Base-by-base conservation (phyloP, 2,888 invertebrate species). In the Dynastes maya region DNA sequence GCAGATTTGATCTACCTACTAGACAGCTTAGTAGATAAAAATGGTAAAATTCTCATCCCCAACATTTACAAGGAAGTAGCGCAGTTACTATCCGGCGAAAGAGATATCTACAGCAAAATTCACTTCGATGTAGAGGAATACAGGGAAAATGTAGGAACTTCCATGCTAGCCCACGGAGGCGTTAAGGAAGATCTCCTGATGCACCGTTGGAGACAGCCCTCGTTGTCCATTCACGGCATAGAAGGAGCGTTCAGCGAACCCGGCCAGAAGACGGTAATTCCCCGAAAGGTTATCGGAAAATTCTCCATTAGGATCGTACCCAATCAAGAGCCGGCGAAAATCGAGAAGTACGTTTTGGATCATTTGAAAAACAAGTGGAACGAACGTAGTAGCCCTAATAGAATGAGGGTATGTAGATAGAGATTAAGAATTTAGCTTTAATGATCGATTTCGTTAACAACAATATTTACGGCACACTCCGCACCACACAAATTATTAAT, bases 271-370 rank as follows among this genome's bases (percentile, higher is more conserved):
- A 99, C 99, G 76, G 98, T 99, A 0, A 98, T 97, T 85, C 97
- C 97, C 0, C 92, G 94, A 65, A 96, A 97, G 89, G 98, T 99
- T 0, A 94, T 93, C 84, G 99, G 98, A 29, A 99, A 99, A 89
- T 99, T 99, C 90, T 98, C 98, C 0, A 94, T 99, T 82, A 93
- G 99, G 76, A 93, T 98, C 83, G 99, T 99, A n/a, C 99, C 99
- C 0, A 91, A 98, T 87, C 98, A 98, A 91, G 92, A 93, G 75
- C 97, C 98, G 0, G 92, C 93, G 2, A 93, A 94, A 84, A 93
- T 98, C n/a, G 94, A 94, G 83, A 91, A 95, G 83, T 91, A 94
- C 80, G 98, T 98, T 8, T 91, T 92, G 55, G 91, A 93, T 72
- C 94, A 96, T 88, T 85, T 99, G 72, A 92, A 96, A 80, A 91